Base-by-base conservation (phyloP, 2,888 invertebrate genomes). In the Coenonympha arcania region DNA sequence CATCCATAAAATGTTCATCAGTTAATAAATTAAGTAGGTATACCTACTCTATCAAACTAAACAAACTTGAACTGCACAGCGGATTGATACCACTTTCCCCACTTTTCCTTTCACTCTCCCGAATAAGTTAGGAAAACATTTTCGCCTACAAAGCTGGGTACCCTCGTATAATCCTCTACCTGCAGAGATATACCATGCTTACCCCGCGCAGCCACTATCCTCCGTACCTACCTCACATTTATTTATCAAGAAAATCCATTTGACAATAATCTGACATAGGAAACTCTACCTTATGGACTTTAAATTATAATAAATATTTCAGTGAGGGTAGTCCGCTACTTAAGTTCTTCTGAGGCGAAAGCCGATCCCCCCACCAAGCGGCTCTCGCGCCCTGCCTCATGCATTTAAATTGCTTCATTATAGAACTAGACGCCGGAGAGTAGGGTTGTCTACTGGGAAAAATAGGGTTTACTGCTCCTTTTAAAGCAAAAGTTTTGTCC, bases 381-480 rank as follows among this genome's bases (percentile, higher is more conserved):
- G 65, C 75, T 73, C 80, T 80, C 84, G 79, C 81, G 84, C 85
- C 86, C 86, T 86, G 82, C 85, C 85, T 87, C 87, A 87, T 87
- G 87, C 87, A 87, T 87, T 87, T 87, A 87, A 87, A 87, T 87
- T 87, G 87, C 87, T 87, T 87, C 87, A 87, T 87, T 87, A 87
- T 79, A 69, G 82, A 79, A 77, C 79, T 82, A 84, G 84, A 84
- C 82, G 76, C 68, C 72, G 71, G 67, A 64, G 62, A 64, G 61
- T 78, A 87, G 86, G 85, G 87, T 77, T 86, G 87, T 66, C 83
- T 69, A 65, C 63, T 61, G 73, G 74, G 77, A 75, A 76, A 66
- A 67, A 64, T 59, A 56, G 59, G 57, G 59, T 58, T 61, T 60
- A 60, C 53, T 52, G 56, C 59, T 59, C 50, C 34, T 53, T 43